These are phyloP conservation scores for Euzophera pinguis DNA, from an alignment of 2,888 invertebrate genomes.

Conservation along the genomic window DNA sequence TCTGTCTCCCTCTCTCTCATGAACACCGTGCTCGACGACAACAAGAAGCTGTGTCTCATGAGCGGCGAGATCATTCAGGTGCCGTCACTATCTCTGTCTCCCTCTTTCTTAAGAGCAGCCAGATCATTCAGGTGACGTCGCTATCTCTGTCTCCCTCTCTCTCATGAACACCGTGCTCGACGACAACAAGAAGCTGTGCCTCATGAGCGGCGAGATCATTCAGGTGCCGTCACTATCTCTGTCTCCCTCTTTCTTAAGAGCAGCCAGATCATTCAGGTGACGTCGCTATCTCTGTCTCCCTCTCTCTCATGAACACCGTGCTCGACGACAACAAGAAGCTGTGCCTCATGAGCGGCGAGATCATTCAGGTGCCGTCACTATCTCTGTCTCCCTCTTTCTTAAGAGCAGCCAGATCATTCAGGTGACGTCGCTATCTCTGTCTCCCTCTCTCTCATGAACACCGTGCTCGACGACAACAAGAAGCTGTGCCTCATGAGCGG, in stretches of 20 bases:
- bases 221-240: slow-evolving; percentile 59
- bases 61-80: slow-evolving; percentile 96
- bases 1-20: slow-evolving; percentile 71
- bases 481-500: slow-evolving; percentile 98
- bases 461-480: slow-evolving; percentile 96
- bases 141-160: background rate
- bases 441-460: slow-evolving; percentile 89
- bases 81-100: background rate
- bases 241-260: slow-evolving; percentile 88
- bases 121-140: slow-evolving; percentile 87
- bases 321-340: slow-evolving; percentile 97
- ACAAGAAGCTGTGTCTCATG: slow-evolving; percentile 97
- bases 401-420: slow-evolving; percentile 98
- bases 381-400: slow-evolving; percentile 54
- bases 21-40: slow-evolving; percentile 97
- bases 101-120: slow-evolving; percentile 95
- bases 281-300: background rate
- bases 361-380: slow-evolving; percentile 82
- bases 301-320: slow-evolving; percentile 95
- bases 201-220: slow-evolving; percentile 98
- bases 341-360: slow-evolving; percentile 98
- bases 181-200: slow-evolving; percentile 96
- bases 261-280: slow-evolving; percentile 93
- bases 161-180: slow-evolving; percentile 97
- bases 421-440: slow-evolving; percentile 40